Evolutionary conservation across 1,140 invertebrate species (phyloP).

Genomic region (Eciton burchellii): DNA sequence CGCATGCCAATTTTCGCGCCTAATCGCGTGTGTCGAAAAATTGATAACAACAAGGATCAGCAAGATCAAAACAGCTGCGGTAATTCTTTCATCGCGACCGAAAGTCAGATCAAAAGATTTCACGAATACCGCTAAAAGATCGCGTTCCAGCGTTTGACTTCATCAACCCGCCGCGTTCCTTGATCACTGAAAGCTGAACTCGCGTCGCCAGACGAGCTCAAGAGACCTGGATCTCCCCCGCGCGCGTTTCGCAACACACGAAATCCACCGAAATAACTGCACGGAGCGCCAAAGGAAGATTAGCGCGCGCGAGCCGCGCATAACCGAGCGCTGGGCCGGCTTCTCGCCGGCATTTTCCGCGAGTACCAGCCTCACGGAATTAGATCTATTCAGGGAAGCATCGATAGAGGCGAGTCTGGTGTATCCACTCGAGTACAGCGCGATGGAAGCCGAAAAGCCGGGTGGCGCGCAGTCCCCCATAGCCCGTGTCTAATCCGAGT

Average conservation of each 20-base stretch:
- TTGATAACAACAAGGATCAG: too few species aligned
- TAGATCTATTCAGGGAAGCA: constrained; percentile 9
- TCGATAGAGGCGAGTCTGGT: constrained; percentile 31
- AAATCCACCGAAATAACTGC: not conserved
- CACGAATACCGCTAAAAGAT: too few species aligned
- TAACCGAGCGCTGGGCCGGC: not conserved
- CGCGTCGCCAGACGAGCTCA: not conserved
- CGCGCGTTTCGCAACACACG: not conserved
- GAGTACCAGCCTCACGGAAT: constrained; percentile 24
- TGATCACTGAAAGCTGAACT: not conserved
- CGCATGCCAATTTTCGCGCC: too few species aligned
- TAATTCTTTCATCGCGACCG: too few species aligned
- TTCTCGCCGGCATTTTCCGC: constrained; percentile 17
- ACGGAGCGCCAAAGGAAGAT: constrained; percentile 9
- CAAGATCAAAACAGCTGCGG: too few species aligned
- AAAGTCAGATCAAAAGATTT: too few species aligned
- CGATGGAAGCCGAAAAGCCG: constrained; percentile 73
- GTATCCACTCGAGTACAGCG: constrained; percentile 62
- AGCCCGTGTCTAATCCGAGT: constrained; percentile 81
- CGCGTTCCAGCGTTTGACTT: constrained; percentile 1
- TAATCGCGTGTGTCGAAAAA: too few species aligned
- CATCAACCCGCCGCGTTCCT: not conserved
- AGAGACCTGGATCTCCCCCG: not conserved
- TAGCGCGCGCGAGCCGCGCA: not conserved
- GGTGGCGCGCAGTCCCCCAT: constrained; percentile 74